Conservation (phyloP, 2,888 invertebrate species). For the Drosophila dives region DNA sequence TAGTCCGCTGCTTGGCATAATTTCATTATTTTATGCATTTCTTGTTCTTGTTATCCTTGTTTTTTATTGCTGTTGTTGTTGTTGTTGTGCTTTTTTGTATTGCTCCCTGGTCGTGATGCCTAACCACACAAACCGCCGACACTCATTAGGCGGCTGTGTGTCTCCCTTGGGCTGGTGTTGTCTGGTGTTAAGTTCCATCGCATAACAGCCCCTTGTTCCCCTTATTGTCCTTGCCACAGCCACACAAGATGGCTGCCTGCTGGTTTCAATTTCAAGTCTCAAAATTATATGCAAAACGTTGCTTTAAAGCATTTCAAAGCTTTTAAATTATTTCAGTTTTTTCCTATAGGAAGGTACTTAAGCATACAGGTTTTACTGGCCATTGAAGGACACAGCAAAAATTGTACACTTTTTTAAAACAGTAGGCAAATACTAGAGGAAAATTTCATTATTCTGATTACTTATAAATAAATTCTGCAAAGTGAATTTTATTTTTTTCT, state of each 20-base stretch:
- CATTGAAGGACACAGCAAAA: not conserved
- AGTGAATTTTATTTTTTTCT: not conserved
- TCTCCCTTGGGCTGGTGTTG: slow-evolving; percentile 42
- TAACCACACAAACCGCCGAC: slow-evolving; percentile 71
- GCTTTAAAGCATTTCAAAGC: not conserved
- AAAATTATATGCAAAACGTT: slow-evolving; percentile 35
- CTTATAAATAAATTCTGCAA: too few species aligned
- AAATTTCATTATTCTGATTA: not conserved
- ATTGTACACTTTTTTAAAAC: not conserved
- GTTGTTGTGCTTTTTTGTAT: not conserved
- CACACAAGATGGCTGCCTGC: not conserved
- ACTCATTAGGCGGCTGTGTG: slow-evolving; percentile 67
- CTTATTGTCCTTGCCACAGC: not conserved
- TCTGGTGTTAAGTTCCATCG: slow-evolving; percentile 52
- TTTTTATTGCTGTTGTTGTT: not conserved
- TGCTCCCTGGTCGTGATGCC: slow-evolving; percentile 19
- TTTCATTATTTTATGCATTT: slow-evolving; percentile 70
- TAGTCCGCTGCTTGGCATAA: slow-evolving; percentile 60
- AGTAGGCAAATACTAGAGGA: not conserved
- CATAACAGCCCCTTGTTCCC: not conserved
- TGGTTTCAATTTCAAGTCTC: slow-evolving; percentile 33
- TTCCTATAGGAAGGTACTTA: not conserved
- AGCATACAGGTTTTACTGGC: not conserved
- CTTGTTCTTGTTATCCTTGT: not conserved
- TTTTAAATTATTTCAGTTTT: not conserved